A percentile compares a stretch with the other conserved stretches of the same genome.
Evolutionary conservation across 2,113 vertebrate species (phyloP).

Genomic region (Charadrius vociferus): DNA sequence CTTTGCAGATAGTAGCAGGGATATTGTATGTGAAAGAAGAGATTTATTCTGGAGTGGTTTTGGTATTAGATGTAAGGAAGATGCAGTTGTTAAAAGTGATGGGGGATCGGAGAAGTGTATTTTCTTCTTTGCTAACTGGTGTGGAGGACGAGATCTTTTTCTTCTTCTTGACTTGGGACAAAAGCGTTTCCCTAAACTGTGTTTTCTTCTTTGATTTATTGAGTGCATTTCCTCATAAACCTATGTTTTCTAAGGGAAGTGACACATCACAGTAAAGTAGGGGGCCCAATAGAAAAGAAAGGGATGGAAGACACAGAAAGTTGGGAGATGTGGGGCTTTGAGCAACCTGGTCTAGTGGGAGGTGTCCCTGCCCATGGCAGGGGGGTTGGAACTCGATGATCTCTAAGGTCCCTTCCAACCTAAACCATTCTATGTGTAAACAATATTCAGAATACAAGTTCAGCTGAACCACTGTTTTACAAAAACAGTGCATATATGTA

Average conservation of each 20-base stretch:
- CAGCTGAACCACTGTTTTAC: not conserved
- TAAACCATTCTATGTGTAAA: not conserved
- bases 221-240: accelerated
- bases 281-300: not conserved
- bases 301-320: not conserved
- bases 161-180: not conserved
- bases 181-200: not conserved
- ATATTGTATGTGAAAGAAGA: not conserved
- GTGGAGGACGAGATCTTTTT: not conserved
- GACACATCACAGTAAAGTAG: not conserved
- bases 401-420: not conserved
- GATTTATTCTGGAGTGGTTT: not conserved
- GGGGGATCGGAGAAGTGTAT: not conserved
- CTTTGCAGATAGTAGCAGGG: not conserved
- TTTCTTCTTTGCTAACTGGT: not conserved
- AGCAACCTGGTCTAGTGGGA: not conserved
- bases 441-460: not conserved
- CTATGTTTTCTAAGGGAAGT: not conserved
- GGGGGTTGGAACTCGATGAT: not conserved
- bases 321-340: not conserved
- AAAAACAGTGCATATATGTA: not conserved
- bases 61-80: not conserved
- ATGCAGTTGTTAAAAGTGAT: not conserved
- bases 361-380: not conserved
- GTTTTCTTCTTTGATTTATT: not conserved